Conservation (phyloP, 1,140 invertebrate genomes). For the Ptiloglossa arizonensis region DNA sequence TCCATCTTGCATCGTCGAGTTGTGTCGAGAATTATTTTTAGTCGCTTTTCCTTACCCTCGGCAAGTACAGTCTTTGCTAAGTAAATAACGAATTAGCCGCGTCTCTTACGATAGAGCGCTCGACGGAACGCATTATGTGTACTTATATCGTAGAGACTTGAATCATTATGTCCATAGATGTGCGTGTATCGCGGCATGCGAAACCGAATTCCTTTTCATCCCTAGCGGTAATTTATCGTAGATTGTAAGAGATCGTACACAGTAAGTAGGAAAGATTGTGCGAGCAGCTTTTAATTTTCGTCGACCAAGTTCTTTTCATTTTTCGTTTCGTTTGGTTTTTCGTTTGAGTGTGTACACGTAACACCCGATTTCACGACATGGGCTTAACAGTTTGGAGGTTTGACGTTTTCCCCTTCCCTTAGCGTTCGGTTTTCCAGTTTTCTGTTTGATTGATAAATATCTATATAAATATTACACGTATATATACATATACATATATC, state of each 20-base stretch:
- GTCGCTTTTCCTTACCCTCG: too few species aligned
- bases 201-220: neutral
- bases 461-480: too few species aligned
- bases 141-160: slow-evolving; percentile 15
- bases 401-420: neutral
- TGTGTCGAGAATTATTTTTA: neutral
- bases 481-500: too few species aligned
- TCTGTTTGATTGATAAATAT: neutral
- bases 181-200: slow-evolving; percentile 17
- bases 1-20: neutral
- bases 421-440: neutral
- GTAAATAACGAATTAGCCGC: neutral
- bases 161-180: neutral
- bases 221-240: slow-evolving; percentile 12
- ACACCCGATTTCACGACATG: neutral
- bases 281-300: neutral
- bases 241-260: neutral
- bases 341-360: neutral
- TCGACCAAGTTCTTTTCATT: neutral
- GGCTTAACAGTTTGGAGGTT: slow-evolving; percentile 10
- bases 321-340: too few species aligned
- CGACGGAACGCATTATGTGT: neutral
- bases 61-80: slow-evolving; percentile 27
- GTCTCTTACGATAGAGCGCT: neutral
- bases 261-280: slow-evolving; percentile 30